Evolutionary conservation across 2,113 vertebrate genomes (phyloP).

Genomic region (Pipra filicauda): DNA sequence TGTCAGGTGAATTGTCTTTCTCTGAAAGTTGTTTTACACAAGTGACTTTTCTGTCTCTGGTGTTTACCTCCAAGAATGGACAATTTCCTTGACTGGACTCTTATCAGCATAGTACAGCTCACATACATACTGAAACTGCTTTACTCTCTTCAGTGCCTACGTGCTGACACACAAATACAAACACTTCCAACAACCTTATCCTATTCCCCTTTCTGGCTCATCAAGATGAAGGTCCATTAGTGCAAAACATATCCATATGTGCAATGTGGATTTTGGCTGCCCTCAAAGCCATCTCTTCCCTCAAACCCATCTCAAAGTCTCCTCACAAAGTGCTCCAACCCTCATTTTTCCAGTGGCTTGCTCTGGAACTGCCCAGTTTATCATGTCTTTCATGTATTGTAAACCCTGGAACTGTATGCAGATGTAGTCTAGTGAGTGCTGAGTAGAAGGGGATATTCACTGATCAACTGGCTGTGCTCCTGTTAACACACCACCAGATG

Average conservation of each 20-base stretch:
- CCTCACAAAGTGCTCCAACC: background rate
- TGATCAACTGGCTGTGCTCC: background rate
- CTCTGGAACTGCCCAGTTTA: background rate
- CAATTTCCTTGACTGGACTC: background rate
- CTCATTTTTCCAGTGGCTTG: background rate
- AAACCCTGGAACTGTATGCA: background rate
- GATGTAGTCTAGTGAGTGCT: background rate
- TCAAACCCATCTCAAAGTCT: background rate
- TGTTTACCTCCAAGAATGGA: background rate
- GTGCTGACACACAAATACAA: background rate
- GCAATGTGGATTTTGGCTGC: background rate
- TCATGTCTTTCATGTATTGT: background rate
- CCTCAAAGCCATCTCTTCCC: background rate
- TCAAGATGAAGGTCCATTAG: background rate
- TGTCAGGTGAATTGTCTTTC: background rate
- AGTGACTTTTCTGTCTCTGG: background rate
- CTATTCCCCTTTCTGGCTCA: background rate
- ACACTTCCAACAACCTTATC: background rate
- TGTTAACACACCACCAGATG: background rate
- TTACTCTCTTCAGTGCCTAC: background rate
- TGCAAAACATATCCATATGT: background rate
- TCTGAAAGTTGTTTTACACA: background rate
- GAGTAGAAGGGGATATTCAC: background rate
- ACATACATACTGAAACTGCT: background rate
- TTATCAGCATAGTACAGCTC: background rate